A percentile compares a stretch with the other conserved stretches of the same genome.
phyloP scores from a whole-genome alignment of 1,140 invertebrate genomes.

The Batillaria attramentaria region DNA sequence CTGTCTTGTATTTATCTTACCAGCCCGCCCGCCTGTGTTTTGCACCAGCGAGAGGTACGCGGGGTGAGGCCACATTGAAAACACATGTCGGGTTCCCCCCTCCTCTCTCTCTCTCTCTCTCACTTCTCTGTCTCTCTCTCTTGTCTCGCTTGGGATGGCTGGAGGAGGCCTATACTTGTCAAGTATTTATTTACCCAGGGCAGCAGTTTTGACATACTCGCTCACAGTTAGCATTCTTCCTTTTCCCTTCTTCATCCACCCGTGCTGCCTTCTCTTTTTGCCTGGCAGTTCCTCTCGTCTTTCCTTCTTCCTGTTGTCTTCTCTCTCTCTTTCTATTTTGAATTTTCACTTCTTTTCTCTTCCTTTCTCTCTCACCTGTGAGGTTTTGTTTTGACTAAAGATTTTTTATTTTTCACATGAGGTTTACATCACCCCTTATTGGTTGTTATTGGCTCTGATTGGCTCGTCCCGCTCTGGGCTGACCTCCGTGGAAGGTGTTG shows the following conservation, averaged over 20 bases:
- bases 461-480: too few species aligned
- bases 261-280: background rate
- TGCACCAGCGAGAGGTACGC: slow-evolving; percentile 30
- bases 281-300: background rate
- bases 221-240: background rate
- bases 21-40: slow-evolving; percentile 34
- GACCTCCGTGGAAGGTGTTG: too few species aligned
- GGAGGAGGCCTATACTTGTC: background rate
- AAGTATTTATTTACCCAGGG: background rate
- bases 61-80: slow-evolving; percentile 38
- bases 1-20: slow-evolving; percentile 48
- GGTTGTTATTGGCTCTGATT: too few species aligned
- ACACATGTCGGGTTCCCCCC: slow-evolving; percentile 36
- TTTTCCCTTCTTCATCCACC: background rate
- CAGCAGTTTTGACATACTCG: background rate
- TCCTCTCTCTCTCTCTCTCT: slow-evolving; percentile 24
- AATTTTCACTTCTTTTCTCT: slow-evolving; percentile 1
- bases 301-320: background rate
- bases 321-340: background rate
- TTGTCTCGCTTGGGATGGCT: background rate
- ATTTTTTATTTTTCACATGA: too few species aligned
- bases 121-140: slow-evolving; percentile 1
- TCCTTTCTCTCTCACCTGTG: slow-evolving; percentile 7
- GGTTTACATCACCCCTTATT: too few species aligned
- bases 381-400: too few species aligned